These are phyloP conservation scores for Amblyteles armatorius DNA, from an alignment of 2,888 invertebrate genomes.

Conservation along the genomic window DNA sequence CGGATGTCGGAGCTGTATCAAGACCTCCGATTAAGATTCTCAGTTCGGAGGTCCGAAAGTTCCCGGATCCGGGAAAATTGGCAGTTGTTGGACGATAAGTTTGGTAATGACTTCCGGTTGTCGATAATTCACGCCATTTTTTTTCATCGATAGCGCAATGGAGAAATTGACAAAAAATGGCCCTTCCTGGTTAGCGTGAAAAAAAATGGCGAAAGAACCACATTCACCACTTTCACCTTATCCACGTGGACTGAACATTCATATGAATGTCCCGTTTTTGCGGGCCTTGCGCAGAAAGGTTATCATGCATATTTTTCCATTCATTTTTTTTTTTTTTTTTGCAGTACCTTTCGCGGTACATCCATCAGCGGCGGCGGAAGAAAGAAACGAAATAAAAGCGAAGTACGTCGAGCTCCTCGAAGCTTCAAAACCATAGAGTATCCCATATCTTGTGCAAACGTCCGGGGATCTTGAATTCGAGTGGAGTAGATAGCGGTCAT, in stretches of 20 bases:
- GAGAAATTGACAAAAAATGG: no score
- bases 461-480: conserved; percentile 78
- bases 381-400: conserved; percentile 37
- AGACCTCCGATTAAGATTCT: conserved; percentile 33
- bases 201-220: not conserved
- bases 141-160: no score
- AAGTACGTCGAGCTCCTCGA: conserved; percentile 24
- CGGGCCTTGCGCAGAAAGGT: not conserved
- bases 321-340: conserved; percentile 28
- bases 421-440: conserved; percentile 48
- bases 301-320: conserved; percentile 5
- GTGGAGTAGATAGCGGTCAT: conserved; percentile 73
- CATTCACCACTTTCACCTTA: not conserved
- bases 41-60: not conserved
- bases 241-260: not conserved
- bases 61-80: not conserved
- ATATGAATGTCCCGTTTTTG: conserved; percentile 1
- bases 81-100: not conserved
- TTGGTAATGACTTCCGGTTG: no score
- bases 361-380: conserved; percentile 8
- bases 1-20: conserved; percentile 27
- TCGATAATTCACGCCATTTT: no score
- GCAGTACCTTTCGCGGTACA: conserved; percentile 41
- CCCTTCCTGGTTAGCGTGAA: no score
- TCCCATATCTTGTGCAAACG: conserved; percentile 80